Evolutionary conservation across 2,888 invertebrate genomes (phyloP).

Genomic region (Herminia tarsipennalis): DNA sequence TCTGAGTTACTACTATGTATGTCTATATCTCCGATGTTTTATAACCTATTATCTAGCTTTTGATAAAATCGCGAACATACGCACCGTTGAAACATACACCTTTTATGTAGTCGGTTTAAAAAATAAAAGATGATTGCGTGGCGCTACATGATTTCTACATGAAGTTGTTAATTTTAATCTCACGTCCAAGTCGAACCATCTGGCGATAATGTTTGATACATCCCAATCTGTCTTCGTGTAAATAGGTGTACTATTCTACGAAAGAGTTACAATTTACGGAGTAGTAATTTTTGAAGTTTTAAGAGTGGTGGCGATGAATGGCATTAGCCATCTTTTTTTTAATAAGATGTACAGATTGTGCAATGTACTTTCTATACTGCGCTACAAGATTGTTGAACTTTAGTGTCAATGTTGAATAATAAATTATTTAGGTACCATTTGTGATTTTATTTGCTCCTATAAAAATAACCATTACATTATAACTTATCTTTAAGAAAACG

Average conservation of each 20-base stretch:
- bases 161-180: too few species aligned
- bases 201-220: constrained; percentile 12
- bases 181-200: constrained; percentile 10
- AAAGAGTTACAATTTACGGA: constrained; percentile 7
- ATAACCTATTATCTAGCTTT: too few species aligned
- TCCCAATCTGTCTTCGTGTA: constrained; percentile 24
- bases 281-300: constrained; percentile 19
- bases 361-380: constrained; percentile 14
- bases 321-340: background rate
- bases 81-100: too few species aligned
- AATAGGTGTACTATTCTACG: constrained; percentile 18
- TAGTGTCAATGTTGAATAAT: constrained; percentile 37
- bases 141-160: too few species aligned
- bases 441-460: constrained; percentile 27
- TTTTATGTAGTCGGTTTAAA: too few species aligned
- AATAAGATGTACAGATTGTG: constrained; percentile 12
- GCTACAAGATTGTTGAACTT: constrained; percentile 20
- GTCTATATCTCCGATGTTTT: too few species aligned
- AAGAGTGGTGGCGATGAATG: background rate
- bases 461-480: too few species aligned
- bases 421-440: constrained; percentile 39
- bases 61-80: too few species aligned
- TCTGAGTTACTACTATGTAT: too few species aligned
- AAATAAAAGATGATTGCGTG: too few species aligned
- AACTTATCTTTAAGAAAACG: too few species aligned